phyloP scores from a whole-genome alignment of 2,888 invertebrate species.

The Catocala fraxini region DNA sequence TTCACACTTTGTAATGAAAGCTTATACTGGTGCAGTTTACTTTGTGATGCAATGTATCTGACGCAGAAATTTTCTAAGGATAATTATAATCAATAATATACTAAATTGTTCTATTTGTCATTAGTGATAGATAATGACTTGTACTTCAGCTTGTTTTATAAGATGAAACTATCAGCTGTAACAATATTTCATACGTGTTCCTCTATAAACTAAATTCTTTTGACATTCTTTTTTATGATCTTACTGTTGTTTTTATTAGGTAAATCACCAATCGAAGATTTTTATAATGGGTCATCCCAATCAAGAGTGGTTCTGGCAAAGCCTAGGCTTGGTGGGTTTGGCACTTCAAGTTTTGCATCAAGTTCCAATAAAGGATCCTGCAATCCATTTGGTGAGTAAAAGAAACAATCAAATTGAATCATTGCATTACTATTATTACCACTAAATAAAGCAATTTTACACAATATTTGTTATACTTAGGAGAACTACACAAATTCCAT shows the following conservation, averaged over 20 bases:
- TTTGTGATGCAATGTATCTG: neutral
- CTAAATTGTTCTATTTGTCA: neutral
- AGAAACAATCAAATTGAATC: neutral
- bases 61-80: neutral
- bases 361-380: slow-evolving; percentile 70
- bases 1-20: neutral
- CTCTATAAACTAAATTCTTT: no score
- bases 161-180: neutral
- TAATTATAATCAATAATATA: neutral
- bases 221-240: neutral
- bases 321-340: slow-evolving; percentile 80
- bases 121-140: neutral
- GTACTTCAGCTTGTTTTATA: neutral
- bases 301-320: slow-evolving; percentile 80
- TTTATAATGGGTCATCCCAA: slow-evolving; percentile 76
- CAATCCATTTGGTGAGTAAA: slow-evolving; percentile 76
- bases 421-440: no score
- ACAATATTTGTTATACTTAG: no score
- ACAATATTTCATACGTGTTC: no score
- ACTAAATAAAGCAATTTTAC: no score
- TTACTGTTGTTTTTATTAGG: slow-evolving; percentile 53
- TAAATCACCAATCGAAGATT: slow-evolving; percentile 74
- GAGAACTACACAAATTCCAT: no score
- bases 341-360: slow-evolving; percentile 72
- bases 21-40: slow-evolving; percentile 1